Evolutionary conservation across 2,113 vertebrate genomes (phyloP), one percentile per base, ranked within the genome.

Genomic region (Hippocampus comes): DNA sequence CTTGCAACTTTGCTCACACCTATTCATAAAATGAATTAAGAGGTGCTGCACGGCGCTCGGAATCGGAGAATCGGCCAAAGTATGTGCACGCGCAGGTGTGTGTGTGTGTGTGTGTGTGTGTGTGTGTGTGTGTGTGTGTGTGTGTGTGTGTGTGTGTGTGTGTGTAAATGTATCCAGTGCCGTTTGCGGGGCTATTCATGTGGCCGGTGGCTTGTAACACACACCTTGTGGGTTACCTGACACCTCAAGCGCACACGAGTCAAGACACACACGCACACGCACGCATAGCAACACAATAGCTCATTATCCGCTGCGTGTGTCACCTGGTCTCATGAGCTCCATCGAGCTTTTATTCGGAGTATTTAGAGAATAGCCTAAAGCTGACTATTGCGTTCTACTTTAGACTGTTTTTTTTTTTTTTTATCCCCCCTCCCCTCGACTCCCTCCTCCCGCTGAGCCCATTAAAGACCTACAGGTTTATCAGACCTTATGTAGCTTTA

Each of bases 391-490:
- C 80, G 71, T 64, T 66, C 70, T 86, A 82, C 77, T 85, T 78
- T 78, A 73, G 65, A 85, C 70, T 68, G 60, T 74, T 64, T 2
- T 30, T 30, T 2, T 74, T 66, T 21, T 34, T 74, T 66, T 21
- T 60, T 56, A 11, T 18, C 15, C 5, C 41, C 27, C 20, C 14
- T 25, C 38, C 46, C 9, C 53, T 14, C n/a, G 61, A 38, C 71
- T 42, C 42, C 70, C 64, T 68, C 67, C 68, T 56, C 74, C 78
- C 51, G 70, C 86, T 46, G 83, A 78, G 88, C 74, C 82, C 83
- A 86, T 88, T 90, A 84, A 89, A 90, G 76, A 80, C 84, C 78
- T 70, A 77, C 73, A 72, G 79, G 84, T 90, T 89, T 91, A 91
- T 91, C 89, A 89, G 82, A 75, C 82, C 63, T 79, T 74, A 87